Percentiles rank a stretch among this genome's conserved stretches.
Evolutionary conservation across 2,113 vertebrate species (phyloP).

Genomic region (Montifringilla adamsi): DNA sequence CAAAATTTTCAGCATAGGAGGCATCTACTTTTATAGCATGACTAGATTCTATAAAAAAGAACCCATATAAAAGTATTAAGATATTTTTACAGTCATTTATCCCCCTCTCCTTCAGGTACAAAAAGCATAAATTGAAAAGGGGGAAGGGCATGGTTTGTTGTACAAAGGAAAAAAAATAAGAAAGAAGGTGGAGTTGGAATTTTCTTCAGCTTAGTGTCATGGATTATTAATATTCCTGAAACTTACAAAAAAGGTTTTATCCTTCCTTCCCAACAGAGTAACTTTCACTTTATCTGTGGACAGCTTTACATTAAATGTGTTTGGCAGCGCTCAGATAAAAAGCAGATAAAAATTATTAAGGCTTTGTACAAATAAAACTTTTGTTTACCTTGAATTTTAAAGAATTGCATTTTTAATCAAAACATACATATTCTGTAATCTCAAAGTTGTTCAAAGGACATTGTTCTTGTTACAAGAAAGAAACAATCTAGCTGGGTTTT

Average conservation of each 20-base stretch:
- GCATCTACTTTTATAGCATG: not conserved
- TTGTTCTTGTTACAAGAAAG: not conserved
- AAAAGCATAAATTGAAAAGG: not conserved
- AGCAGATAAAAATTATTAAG: not conserved
- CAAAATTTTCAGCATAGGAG: not conserved
- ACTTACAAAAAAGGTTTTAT: not conserved
- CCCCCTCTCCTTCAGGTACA: fast-evolving
- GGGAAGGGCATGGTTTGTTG: fast-evolving
- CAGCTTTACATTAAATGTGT: not conserved
- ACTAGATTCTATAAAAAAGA: not conserved
- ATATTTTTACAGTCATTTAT: not conserved
- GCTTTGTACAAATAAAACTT: not conserved
- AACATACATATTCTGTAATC: not conserved
- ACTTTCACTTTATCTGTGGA: not conserved
- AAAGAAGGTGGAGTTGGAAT: not conserved
- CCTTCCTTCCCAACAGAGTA: not conserved
- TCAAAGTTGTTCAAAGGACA: not conserved
- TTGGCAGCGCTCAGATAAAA: not conserved
- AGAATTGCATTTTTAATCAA: not conserved
- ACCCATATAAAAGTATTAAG: not conserved
- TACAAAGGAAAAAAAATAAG: not conserved
- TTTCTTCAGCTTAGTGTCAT: not conserved
- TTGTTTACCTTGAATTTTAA: not conserved
- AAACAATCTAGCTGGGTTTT: not conserved
- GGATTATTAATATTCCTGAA: not conserved